These are phyloP conservation scores for Pangasius mekongensis DNA, from an alignment of 2,797 vertebrate species.

Conservation along the genomic window DNA sequence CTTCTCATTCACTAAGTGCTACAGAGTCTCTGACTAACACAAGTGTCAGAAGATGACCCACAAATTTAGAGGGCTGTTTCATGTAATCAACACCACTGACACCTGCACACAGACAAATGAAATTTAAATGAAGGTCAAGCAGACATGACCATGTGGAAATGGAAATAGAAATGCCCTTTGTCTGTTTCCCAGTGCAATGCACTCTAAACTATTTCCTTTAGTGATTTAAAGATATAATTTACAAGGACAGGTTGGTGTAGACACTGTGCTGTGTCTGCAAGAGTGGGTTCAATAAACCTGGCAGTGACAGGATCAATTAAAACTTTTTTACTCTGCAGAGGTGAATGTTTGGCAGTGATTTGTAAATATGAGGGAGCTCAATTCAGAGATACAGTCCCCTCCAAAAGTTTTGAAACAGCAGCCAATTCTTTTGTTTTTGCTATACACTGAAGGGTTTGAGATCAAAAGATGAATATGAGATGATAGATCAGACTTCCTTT, in stretches of 20 bases:
- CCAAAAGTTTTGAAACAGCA: not conserved
- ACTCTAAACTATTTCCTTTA: slow-evolving; percentile 31
- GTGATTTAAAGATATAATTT: slow-evolving; percentile 13
- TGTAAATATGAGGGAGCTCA: not conserved
- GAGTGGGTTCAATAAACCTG: slow-evolving; percentile 9
- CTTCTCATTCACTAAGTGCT: slow-evolving; percentile 14
- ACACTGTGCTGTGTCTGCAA: slow-evolving; percentile 7
- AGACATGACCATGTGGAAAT: not conserved
- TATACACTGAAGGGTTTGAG: not conserved
- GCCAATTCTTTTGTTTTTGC: not conserved
- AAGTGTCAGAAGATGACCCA: not conserved
- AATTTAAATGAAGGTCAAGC: not conserved
- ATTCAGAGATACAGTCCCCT: not conserved
- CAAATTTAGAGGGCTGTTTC: not conserved
- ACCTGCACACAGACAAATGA: slow-evolving; percentile 32
- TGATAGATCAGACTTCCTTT: not conserved
- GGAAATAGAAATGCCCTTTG: slow-evolving; percentile 21
- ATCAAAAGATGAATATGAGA: not conserved
- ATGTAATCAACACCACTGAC: slow-evolving; percentile 9
- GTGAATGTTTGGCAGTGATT: slow-evolving; percentile 57
- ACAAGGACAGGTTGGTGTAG: not conserved
- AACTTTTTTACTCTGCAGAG: slow-evolving; percentile 13
- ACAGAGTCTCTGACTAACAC: slow-evolving; percentile 1
- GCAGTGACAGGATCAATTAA: slow-evolving; percentile 32
- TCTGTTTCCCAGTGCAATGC: slow-evolving; percentile 43